Evolutionary conservation across 2,797 vertebrate species (phyloP), one percentile per base, ranked within the genome.

Genomic region (Anguilla obscura): DNA sequence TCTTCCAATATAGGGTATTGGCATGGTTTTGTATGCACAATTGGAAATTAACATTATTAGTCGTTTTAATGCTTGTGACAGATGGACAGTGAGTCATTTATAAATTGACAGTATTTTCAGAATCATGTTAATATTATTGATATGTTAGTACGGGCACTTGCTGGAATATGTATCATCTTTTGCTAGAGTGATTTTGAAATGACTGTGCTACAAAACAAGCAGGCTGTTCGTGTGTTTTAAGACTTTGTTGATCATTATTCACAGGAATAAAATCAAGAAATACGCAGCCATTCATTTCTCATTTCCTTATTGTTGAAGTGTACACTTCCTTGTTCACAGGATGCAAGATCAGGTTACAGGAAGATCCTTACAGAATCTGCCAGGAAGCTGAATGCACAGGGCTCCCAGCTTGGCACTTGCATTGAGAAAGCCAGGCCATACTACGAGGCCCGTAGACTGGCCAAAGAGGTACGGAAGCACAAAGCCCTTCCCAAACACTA

Each of bases 341-440:
- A 98, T 2, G 97, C 97, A 50, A 96, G 97, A 50, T 97, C 96
- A 21, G 97, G 97, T 12, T 98, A 98, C 86, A 95, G 98, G 88
- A 97, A 96, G 87, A 97, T 98, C 87, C 96, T 98, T 0, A 97
- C 97, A 0, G 97, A 98, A 76, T 98, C 98, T 0, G 97, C 98
- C 0, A 92, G 97, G 89, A 98, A 96, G 69, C 96, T 98, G 24
- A 98, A 98, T 0, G 92, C 96, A 0, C 97, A 97, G 90, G 96
- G 97, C 56, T 97, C 97, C n/a, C 97, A 98, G 27, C 87, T 98
- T 0, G 98, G 98, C 3, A 94, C 94, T 86, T 98, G 97, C 92
- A 98, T 98, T 0, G 97, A 98, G 88, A 98, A 97, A 90, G 98
- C 98, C 0, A 94, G 98, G 14, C 98, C 98, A 0, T 98, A 98